Base-by-base conservation (phyloP, 1,140 invertebrate genomes). In the Colletes latitarsis region DNA sequence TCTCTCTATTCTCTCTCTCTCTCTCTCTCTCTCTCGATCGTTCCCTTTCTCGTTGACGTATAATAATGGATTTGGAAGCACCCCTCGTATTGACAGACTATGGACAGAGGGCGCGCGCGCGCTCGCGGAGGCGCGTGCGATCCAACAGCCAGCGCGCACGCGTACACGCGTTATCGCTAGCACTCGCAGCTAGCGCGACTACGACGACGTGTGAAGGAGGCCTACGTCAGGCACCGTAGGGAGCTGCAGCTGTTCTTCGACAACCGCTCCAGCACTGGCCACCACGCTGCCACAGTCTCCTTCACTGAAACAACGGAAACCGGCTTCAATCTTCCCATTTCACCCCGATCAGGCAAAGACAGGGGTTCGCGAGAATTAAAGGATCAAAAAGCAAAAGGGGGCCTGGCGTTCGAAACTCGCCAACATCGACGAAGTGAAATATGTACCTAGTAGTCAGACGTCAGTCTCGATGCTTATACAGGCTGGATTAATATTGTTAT, bases 381-480 rank as follows among this genome's bases (percentile, higher is more conserved):
- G 52, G 30, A 30, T 30, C 30, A 30, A 30, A 30, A 30, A 30
- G 30, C 30, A 30, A 30, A 30, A 30, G 30, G 30, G 30, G 30
- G 2, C 2, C 30, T 30, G 2, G 30, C 30, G 30, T 30, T 30
- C 30, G 30, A 30, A 30, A 30, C 30, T 30, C 30, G 30, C 30
- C 30, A 30, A 30, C 30, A 30, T 30, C 30, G 30, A 30, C 5
- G 3, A 46, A 55, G 6, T 4, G 5, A 55, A n/a, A 53, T 46
- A 72, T 66, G n/a, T 94, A 97, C 97, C 96, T 95, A 95, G 95
- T 96, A 97, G 97, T 99, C 98, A 99, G 96, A 99, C 98, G 95
- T 99, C 98, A 94, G 98, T 99, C 95, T 99, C 98, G 93, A 98
- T 97, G 93, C 97, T 97, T 95, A 97, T 96, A 86, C 92, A 93